A percentile compares a stretch with the other conserved stretches of the same genome.
Conservation (phyloP, 2,888 invertebrate species). For the Plemyria rubiginata region DNA sequence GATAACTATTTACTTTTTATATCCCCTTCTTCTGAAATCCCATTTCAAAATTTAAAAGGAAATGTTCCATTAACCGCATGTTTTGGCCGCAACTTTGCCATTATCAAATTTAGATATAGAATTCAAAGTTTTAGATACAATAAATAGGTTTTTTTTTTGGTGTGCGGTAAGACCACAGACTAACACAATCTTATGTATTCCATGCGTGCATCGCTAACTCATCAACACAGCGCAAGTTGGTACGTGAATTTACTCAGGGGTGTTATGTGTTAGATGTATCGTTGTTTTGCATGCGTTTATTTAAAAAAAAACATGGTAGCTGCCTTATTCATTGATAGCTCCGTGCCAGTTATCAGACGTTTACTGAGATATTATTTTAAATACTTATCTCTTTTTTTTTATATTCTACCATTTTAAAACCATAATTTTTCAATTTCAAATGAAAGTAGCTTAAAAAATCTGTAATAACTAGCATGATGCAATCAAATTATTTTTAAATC, state of each 20-base stretch:
- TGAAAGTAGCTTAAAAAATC: background rate
- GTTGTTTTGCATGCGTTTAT: slow-evolving; percentile 24
- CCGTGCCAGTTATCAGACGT: background rate
- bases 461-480: background rate
- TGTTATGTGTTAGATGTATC: slow-evolving; percentile 40
- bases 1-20: slow-evolving; percentile 4
- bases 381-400: too few species aligned
- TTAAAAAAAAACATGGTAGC: background rate
- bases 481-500: background rate
- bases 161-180: slow-evolving; percentile 37
- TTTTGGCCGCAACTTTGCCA: slow-evolving; percentile 31
- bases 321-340: background rate
- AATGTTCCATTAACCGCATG: slow-evolving; percentile 21
- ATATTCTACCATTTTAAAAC: background rate
- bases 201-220: slow-evolving; percentile 62
- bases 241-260: slow-evolving; percentile 60
- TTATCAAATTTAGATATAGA: background rate
- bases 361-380: too few species aligned
- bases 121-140: background rate
- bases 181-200: slow-evolving; percentile 73
- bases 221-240: slow-evolving; percentile 81
- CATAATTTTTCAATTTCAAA: background rate
- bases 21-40: background rate
- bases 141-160: slow-evolving; percentile 6
- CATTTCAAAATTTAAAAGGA: slow-evolving; percentile 7